Conservation (phyloP, 2,113 vertebrate genomes). For the Mastomys coucha region DNA sequence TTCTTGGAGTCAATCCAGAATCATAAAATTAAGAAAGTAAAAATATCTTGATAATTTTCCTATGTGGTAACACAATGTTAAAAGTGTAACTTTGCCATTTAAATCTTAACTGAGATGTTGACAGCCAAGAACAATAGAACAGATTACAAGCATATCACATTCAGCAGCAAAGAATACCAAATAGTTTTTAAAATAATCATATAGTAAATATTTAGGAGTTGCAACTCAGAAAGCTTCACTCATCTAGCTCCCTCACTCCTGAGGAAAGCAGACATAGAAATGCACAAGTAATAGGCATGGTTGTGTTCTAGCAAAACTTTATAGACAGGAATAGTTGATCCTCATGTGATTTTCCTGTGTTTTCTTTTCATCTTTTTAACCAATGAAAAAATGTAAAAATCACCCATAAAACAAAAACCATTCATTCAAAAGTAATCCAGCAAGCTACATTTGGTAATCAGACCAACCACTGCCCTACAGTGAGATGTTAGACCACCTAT, state of each 20-base stretch:
- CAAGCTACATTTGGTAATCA: not conserved
- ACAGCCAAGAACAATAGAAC: not conserved
- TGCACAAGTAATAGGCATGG: rapidly evolving
- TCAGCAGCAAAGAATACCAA: not conserved
- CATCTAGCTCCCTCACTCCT: not conserved
- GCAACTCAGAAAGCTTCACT: not conserved
- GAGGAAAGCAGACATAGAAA: not conserved
- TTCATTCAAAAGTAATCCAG: not conserved
- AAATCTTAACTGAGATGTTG: not conserved
- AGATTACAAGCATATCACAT: not conserved
- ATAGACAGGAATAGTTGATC: not conserved
- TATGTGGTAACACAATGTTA: not conserved
- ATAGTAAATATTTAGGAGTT: not conserved
- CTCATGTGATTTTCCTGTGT: not conserved
- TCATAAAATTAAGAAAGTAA: slow-evolving; percentile 55
- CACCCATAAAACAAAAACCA: not conserved
- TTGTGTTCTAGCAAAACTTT: not conserved
- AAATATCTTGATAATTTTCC: not conserved
- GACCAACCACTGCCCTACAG: not conserved
- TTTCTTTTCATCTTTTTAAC: not conserved
- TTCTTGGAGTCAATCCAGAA: not conserved
- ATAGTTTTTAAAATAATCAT: not conserved
- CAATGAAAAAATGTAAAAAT: slow-evolving; percentile 25
- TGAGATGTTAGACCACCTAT: not conserved
- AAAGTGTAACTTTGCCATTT: not conserved